Evolutionary conservation across 2,888 invertebrate species (phyloP), one percentile per base, ranked within the genome.

Genomic region (Andrena praecox): DNA sequence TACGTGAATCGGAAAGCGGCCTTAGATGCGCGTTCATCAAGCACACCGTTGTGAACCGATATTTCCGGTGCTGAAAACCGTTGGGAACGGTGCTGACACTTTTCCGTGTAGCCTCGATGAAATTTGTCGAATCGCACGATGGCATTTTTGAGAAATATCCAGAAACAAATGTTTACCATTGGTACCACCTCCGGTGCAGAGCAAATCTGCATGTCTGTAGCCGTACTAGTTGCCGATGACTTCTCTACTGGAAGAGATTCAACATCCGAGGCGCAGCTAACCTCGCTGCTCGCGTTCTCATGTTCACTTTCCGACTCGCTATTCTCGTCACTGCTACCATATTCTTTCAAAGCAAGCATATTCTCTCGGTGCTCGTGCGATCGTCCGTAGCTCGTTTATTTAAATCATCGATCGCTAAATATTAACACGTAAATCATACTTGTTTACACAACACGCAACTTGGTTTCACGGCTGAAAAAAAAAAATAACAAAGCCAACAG

Each of bases 101-200:
- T n/a, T n/a, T n/a, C n/a, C n/a, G n/a, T n/a, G n/a, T 56, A 70
- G 63, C 56, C 42, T 66, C 52, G 16, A 59, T 59, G 16, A 4
- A 29, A 59, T 29, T 59, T 29, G 50, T n/a, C 27, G 20, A 78
- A 27, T 35, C 33, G 42, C 42, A 42, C 16, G 42, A 71, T 27
- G 54, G 20, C 56, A 70, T 56, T 20, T 29, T 56, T 20, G n/a
- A 33, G 7, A 29, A 1, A 10, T 2, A 54, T 48, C 2, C 16
- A 42, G 42, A 42, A 42, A 16, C 4, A 10, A 54, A 62, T 66
- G 59, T 2, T 95, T 95, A 97, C 97, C 85, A 96, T 96, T 0
- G 98, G 97, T 86, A 97, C 96, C 3, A 98, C 98, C 60, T 96
- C 95, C 0, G 98, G 98, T 0, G 98, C 97, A 35, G 98, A 96